Base-by-base conservation (phyloP, 2,113 vertebrate species). In the Anarhynchus alexandrinus region DNA sequence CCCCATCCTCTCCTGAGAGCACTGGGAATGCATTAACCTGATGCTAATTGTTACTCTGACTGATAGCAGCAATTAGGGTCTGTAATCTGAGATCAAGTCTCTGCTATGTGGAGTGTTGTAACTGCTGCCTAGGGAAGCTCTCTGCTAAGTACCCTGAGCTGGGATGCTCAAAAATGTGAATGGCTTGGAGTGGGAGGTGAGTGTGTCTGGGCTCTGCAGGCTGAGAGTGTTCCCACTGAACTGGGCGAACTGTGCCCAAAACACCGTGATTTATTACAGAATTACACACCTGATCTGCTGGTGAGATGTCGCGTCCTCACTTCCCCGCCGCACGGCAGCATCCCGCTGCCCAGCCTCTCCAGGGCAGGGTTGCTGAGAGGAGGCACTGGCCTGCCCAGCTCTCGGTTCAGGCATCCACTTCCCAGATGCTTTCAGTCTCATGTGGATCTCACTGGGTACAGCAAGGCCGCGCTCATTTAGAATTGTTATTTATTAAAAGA, bases 281-380 rank as follows among this genome's bases (percentile, higher is more conserved):
- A n/a, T 73, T 61, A 43, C 25, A 9, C 15, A 22, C 16, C 30
- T 57, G 42, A 47, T 80, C 25, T 69, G 52, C 36, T 54, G 82
- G 16, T 47, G 82, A 55, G 43, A 4, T 26, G 18, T 12, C 38
- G 16, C 45, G 45, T 58, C 52, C 34, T 58, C 3, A 0, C 42
- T 72, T 72, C 15, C 21, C 26, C 0, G 1, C 32, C 0, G 1
- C 55, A 25, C 0, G 4, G 9, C 55, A 66, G 55, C 38, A 4
- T 59, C 27, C 29, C 0, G 1, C 47, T 67, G 40, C 29, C 65
- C 27, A 51, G 27, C 32, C 23, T 40, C 30, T 49, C 42, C 34
- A 0, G 9, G 49, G 5, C 54, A 73, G 82, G 34, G 43, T 3
- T 88, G 47, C 67, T 57, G 43, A 18, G n/a, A 51, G 52, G 52